A percentile compares a stretch with the other conserved stretches of the same genome.
Conservation (phyloP, 2,888 invertebrate species). For the Argynnis bischoffii region DNA sequence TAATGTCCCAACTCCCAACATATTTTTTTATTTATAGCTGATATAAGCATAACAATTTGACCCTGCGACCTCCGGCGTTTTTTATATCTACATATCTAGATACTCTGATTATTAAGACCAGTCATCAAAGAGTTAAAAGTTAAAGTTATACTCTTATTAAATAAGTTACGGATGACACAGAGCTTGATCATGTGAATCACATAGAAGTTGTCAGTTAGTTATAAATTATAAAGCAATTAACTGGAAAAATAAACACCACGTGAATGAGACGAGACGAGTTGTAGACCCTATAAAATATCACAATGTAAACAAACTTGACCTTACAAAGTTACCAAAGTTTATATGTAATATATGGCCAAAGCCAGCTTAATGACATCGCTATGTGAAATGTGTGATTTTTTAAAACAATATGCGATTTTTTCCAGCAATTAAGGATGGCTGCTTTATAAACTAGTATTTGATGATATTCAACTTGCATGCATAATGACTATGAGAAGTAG, state of each 20-base stretch:
- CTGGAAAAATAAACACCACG: not conserved
- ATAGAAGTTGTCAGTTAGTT: not conserved
- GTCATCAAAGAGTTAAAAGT: too few relatives aligned
- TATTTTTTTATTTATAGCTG: too few relatives aligned
- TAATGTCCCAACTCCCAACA: too few relatives aligned
- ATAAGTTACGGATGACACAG: too few relatives aligned
- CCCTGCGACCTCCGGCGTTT: too few relatives aligned
- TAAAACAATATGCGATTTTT: conserved; percentile 17
- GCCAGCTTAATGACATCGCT: not conserved
- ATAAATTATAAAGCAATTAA: conserved; percentile 7
- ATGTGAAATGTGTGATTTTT: not conserved
- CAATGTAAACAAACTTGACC: conserved; percentile 28
- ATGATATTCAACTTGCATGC: conserved; percentile 17
- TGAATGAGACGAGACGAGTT: not conserved
- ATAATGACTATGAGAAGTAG: conserved; percentile 21
- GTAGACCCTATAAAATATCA: conserved; percentile 8
- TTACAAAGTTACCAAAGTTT: conserved; percentile 9
- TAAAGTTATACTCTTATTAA: too few relatives aligned
- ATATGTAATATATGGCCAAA: not conserved
- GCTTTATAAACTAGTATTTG: conserved; percentile 31
- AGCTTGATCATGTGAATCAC: too few relatives aligned
- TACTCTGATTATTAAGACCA: too few relatives aligned
- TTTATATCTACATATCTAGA: too few relatives aligned
- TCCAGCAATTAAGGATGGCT: conserved; percentile 27
- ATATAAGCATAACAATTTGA: too few relatives aligned